Percentiles rank a stretch among this genome's conserved stretches.
Evolutionary conservation across 37 sponge, comb jelly and placozoan genomes (phyloP).

Genomic region (Eunapius fragilis): DNA sequence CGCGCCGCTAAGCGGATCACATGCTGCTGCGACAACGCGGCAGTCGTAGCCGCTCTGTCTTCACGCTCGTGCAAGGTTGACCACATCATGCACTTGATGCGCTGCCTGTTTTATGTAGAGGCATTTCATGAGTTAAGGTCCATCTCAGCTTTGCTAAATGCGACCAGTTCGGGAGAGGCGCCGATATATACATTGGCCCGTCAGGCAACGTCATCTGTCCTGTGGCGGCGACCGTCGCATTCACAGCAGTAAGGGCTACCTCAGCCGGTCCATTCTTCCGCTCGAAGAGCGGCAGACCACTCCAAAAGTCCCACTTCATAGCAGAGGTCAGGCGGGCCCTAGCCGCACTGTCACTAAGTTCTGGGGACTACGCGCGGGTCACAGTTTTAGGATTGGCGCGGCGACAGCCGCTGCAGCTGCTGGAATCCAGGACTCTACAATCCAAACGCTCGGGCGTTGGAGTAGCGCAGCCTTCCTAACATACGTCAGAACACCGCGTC

Average conservation of each 20-base stretch:
- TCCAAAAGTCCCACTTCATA: background rate
- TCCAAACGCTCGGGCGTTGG: background rate
- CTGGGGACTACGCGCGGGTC: constrained; percentile 25
- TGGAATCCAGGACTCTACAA: background rate
- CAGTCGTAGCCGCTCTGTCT: constrained; percentile 21
- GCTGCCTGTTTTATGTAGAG: constrained; percentile 28
- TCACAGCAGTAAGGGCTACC: constrained; percentile 8
- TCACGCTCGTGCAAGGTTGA: constrained; percentile 5
- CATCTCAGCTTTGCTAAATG: constrained; percentile 7
- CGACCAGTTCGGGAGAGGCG: constrained; percentile 24
- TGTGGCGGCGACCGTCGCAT: constrained; percentile 20
- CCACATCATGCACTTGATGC: constrained; percentile 48
- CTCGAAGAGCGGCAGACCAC: constrained; percentile 2
- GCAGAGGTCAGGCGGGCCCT: constrained; percentile 4
- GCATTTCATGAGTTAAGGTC: constrained; percentile 12
- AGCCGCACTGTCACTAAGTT: background rate
- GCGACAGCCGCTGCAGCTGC: background rate
- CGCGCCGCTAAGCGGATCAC: background rate
- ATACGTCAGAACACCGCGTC: background rate
- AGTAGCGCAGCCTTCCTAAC: background rate
- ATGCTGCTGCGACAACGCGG: constrained; percentile 36
- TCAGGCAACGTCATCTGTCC: constrained; percentile 15
- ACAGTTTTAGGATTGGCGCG: constrained; percentile 4
- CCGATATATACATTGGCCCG: constrained; percentile 6
- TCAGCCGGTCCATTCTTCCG: constrained; percentile 23